Conservation (phyloP, 1,140 invertebrate genomes). For the Pseudoatta argentina region DNA sequence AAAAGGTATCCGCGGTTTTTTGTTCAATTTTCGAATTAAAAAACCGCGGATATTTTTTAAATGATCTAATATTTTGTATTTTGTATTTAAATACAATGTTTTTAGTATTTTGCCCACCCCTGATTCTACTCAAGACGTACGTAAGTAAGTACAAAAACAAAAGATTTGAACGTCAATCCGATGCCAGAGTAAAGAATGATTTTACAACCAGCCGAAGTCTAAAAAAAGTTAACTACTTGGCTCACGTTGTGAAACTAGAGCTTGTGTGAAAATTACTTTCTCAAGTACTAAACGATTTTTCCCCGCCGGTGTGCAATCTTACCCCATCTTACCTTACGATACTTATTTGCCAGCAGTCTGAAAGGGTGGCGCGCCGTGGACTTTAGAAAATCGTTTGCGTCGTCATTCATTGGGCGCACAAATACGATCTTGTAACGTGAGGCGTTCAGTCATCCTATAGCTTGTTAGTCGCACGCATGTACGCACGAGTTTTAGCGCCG, state of each 20-base stretch:
- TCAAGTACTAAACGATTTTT: slow-evolving; percentile 14
- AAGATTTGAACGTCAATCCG: neutral
- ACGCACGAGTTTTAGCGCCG: slow-evolving; percentile 13
- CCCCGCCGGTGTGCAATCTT: slow-evolving; percentile 32
- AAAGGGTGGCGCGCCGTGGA: slow-evolving; percentile 24
- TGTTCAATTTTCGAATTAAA: too few relatives aligned
- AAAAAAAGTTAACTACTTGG: slow-evolving; percentile 12
- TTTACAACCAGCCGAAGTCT: neutral
- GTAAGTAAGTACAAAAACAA: neutral
- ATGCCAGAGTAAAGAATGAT: neutral
- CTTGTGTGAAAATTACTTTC: slow-evolving; percentile 12
- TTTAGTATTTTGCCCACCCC: too few relatives aligned
- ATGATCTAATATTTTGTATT: too few relatives aligned
- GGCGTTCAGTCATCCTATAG: neutral
- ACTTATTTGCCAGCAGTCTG: slow-evolving; percentile 19
- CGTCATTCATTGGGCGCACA: slow-evolving; percentile 5
- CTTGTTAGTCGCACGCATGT: slow-evolving; percentile 33
- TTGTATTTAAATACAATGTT: too few relatives aligned
- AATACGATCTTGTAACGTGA: neutral
- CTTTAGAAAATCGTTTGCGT: slow-evolving; percentile 31
- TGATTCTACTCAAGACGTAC: too few relatives aligned
- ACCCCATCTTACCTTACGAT: slow-evolving; percentile 50
- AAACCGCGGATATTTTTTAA: too few relatives aligned
- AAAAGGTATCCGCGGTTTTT: too few relatives aligned
- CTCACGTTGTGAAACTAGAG: neutral